Conservation (phyloP, 2,113 vertebrate species). For the Channa argus region DNA sequence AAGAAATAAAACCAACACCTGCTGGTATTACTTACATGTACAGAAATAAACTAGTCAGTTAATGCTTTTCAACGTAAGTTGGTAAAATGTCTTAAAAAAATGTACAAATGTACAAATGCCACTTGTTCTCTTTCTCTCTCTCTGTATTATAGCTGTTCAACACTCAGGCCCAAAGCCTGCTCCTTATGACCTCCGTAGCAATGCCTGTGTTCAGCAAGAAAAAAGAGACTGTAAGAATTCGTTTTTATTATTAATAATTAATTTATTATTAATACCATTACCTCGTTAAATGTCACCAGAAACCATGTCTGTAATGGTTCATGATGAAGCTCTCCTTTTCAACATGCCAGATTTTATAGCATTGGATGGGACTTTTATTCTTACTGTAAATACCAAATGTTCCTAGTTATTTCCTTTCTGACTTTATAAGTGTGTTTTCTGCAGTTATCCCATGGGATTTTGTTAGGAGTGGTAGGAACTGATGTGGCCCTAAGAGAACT, state of each 20-base stretch:
- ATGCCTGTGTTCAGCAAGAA: constrained; percentile 99
- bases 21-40: too few species aligned
- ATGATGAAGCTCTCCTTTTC: not conserved
- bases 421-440: constrained; percentile 46
- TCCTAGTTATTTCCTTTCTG: not conserved
- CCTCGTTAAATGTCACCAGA: too few species aligned
- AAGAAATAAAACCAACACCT: too few species aligned
- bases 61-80: too few species aligned
- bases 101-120: too few species aligned
- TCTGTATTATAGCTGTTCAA: constrained; percentile 85
- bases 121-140: too few species aligned
- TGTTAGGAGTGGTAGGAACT: constrained; percentile 94
- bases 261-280: not conserved
- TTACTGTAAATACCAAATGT: too few species aligned
- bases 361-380: too few species aligned
- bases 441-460: constrained; percentile 94
- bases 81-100: too few species aligned
- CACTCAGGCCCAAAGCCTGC: constrained; percentile 88
- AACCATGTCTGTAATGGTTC: not conserved
- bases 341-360: too few species aligned
- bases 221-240: constrained; percentile 90
- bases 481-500: constrained; percentile 93
- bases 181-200: constrained; percentile 95
- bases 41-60: too few species aligned
- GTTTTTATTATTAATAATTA: not conserved